phyloP scores from a whole-genome alignment of 2,888 invertebrate species.

The Gastrophysa polygoni region DNA sequence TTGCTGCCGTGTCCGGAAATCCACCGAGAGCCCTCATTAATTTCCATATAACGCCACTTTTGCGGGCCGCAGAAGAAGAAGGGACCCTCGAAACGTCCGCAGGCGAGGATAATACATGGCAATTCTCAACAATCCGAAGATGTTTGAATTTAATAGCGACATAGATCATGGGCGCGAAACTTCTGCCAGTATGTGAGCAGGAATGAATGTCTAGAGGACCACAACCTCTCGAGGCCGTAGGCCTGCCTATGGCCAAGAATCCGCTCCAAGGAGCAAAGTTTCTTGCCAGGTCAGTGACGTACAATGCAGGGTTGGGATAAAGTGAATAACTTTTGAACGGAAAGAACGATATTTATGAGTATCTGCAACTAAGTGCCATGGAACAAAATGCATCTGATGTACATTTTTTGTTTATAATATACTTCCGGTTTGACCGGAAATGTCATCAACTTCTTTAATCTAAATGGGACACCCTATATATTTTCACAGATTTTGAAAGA shows the following conservation, averaged over 20 bases:
- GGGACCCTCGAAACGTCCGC: conserved; percentile 40
- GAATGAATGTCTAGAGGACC: conserved; percentile 59
- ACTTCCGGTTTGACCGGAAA: too few species aligned
- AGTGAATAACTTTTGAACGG: too few species aligned
- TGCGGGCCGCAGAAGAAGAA: conserved; percentile 21
- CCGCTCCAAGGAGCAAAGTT: conserved; percentile 45
- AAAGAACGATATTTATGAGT: too few species aligned
- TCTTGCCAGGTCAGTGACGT: conserved; percentile 34
- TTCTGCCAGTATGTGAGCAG: conserved; percentile 56
- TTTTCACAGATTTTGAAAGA: too few species aligned
- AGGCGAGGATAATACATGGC: conserved; percentile 58
- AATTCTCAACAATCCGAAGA: conserved; percentile 60
- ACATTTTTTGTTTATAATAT: too few species aligned
- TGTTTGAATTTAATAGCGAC: conserved; percentile 60
- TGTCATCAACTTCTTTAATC: too few species aligned
- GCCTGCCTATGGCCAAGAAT: conserved; percentile 52
- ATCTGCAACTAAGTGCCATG: too few species aligned
- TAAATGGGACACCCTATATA: too few species aligned
- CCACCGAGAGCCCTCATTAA: conserved; percentile 9
- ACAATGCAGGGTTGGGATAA: too few species aligned
- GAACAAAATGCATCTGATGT: too few species aligned
- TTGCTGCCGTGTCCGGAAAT: neutral
- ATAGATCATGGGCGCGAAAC: conserved; percentile 58
- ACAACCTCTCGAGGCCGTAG: conserved; percentile 56
- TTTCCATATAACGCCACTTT: conserved; percentile 18